Percentiles rank a stretch among this genome's conserved stretches.
phyloP scores from a whole-genome alignment of 2,888 invertebrate species.

The Cantharis flavilabris region DNA sequence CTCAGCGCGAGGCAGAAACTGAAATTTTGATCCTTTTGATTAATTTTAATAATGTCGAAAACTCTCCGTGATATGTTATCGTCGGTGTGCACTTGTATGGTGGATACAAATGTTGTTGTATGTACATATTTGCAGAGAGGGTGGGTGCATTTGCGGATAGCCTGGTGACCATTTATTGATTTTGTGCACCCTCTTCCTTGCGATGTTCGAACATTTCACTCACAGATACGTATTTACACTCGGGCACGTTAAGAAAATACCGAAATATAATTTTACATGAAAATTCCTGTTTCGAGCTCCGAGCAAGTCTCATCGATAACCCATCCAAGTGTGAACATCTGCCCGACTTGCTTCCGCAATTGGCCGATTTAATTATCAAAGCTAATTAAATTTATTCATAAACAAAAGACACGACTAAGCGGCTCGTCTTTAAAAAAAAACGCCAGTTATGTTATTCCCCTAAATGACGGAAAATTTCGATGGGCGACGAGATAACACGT shows the following conservation, averaged over 20 bases:
- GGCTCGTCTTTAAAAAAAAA: neutral
- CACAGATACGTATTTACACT: neutral
- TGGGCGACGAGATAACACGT: neutral
- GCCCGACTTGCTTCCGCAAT: neutral
- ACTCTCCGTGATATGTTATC: neutral
- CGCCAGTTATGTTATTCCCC: too few relatives aligned
- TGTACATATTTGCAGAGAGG: conserved; percentile 26
- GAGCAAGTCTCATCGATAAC: neutral
- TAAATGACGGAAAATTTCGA: neutral
- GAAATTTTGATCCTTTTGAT: neutral
- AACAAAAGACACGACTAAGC: neutral
- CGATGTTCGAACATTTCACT: conserved; percentile 3
- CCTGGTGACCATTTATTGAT: conserved; percentile 28
- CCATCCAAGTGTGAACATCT: neutral
- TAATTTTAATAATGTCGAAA: neutral
- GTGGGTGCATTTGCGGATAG: conserved; percentile 27
- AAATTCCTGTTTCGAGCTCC: neutral
- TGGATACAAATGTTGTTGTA: conserved; percentile 11
- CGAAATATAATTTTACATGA: neutral
- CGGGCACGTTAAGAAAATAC: neutral
- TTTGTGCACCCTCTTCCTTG: conserved; percentile 23
- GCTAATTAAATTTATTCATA: neutral
- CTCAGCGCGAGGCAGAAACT: neutral
- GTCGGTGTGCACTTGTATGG: neutral
- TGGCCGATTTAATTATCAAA: neutral